A percentile compares a stretch with the other conserved stretches of the same genome.
phyloP scores from a whole-genome alignment of 2,888 invertebrate genomes.

The Tryphoninae sp. region DNA sequence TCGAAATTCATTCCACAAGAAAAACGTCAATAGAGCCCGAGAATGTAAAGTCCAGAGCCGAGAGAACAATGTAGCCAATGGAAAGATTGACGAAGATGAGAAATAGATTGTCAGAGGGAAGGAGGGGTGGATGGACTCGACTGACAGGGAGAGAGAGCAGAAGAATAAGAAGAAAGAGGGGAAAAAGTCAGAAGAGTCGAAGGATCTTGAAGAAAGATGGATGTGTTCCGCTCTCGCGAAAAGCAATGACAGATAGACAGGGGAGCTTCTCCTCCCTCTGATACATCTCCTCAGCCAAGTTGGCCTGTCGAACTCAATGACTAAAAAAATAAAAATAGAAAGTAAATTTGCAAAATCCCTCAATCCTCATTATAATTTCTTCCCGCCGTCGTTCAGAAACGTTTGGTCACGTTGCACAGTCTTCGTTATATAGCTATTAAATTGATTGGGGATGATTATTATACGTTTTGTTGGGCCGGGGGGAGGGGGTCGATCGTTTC shows the following conservation, averaged over 20 bases:
- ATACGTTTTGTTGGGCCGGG: constrained; percentile 47
- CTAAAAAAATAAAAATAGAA: constrained; percentile 4
- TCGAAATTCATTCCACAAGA: too few species aligned
- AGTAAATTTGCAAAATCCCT: constrained; percentile 4
- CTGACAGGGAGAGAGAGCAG: constrained; percentile 55
- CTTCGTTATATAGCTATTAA: constrained; percentile 16
- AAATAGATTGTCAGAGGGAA: constrained; percentile 37
- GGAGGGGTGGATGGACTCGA: constrained; percentile 14
- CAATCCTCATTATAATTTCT: neutral
- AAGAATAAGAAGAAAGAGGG: constrained; percentile 64
- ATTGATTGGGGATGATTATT: constrained; percentile 51
- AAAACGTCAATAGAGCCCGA: too few species aligned
- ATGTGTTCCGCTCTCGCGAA: constrained; percentile 63
- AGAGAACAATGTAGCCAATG: too few species aligned
- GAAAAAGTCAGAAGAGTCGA: constrained; percentile 41
- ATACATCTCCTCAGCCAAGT: constrained; percentile 38
- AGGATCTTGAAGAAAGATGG: constrained; percentile 58
- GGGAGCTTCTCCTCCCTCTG: constrained; percentile 45
- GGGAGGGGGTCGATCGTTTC: constrained; percentile 26
- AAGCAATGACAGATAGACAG: constrained; percentile 71
- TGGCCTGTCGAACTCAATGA: constrained; percentile 23
- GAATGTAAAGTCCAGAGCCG: too few species aligned
- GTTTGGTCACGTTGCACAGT: neutral
- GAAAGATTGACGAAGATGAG: constrained; percentile 39
- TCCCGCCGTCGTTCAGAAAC: neutral